phyloP scores from a whole-genome alignment of 64 coral and sea anemone species.

The Orbicella faveolata region DNA sequence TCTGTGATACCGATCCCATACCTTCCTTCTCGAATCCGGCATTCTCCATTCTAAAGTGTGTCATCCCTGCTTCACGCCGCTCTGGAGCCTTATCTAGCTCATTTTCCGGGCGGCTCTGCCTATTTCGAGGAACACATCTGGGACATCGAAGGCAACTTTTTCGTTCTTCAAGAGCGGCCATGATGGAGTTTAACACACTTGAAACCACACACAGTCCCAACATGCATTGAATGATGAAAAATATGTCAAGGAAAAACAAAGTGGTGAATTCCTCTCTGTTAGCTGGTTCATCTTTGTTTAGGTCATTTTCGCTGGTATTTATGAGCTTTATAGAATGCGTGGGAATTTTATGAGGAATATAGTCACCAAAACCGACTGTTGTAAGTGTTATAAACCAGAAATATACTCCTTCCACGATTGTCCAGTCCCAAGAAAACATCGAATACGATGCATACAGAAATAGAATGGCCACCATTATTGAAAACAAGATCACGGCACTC shows the following conservation, averaged over 20 bases:
- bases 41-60: not conserved
- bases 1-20: not conserved
- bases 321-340: not conserved
- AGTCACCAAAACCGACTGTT: slow-evolving; percentile 79
- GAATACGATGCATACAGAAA: not conserved
- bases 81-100: not conserved
- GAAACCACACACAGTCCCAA: slow-evolving; percentile 44
- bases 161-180: slow-evolving; percentile 17
- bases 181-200: slow-evolving; percentile 55
- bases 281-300: not conserved
- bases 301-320: not conserved
- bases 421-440: not conserved
- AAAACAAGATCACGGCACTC: slow-evolving; percentile 17
- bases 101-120: not conserved
- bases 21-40: not conserved
- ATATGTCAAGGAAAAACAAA: not conserved
- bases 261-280: not conserved
- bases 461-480: slow-evolving; percentile 3
- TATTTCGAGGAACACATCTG: not conserved
- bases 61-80: not conserved
- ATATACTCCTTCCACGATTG: slow-evolving; percentile 58
- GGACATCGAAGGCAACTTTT: slow-evolving; percentile 7
- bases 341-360: slow-evolving; percentile 7
- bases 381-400: slow-evolving; percentile 84
- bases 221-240: not conserved